phyloP scores from a whole-genome alignment of 1,140 invertebrate genomes.

The Drepana arcuata region DNA sequence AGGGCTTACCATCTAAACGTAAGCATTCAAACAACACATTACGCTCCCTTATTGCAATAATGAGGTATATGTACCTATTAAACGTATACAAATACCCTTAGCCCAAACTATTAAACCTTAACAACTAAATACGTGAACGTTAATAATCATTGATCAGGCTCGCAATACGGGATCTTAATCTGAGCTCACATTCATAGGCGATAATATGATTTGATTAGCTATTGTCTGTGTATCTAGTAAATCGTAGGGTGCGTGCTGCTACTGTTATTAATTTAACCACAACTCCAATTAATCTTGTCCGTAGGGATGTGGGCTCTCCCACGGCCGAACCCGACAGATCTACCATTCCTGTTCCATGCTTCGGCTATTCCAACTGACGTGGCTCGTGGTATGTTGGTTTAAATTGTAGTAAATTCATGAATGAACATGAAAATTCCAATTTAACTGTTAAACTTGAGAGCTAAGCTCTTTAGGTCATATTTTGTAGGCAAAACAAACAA shows the following conservation, averaged over 20 bases:
- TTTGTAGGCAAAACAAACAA: too few relatives aligned
- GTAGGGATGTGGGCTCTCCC: slow-evolving; percentile 43
- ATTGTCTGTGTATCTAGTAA: slow-evolving; percentile 6
- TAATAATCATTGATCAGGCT: neutral
- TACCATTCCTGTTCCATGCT: neutral
- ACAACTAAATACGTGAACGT: neutral
- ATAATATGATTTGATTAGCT: slow-evolving; percentile 20
- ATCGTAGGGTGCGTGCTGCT: slow-evolving; percentile 25
- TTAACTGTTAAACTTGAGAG: too few relatives aligned
- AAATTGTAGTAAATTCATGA: too few relatives aligned
- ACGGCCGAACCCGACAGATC: slow-evolving; percentile 10
- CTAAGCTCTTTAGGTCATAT: neutral
- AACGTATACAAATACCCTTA: neutral
- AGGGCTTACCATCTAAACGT: neutral
- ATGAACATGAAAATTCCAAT: too few relatives aligned
- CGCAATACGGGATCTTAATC: slow-evolving; percentile 3
- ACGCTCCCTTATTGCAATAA: too few relatives aligned
- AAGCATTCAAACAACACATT: neutral
- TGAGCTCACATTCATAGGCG: slow-evolving; percentile 7
- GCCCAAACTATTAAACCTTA: neutral
- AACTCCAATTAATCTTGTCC: slow-evolving; percentile 58
- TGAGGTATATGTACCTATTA: too few relatives aligned
- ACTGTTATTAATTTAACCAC: slow-evolving; percentile 54
- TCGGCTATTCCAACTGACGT: too few relatives aligned
- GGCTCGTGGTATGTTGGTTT: too few relatives aligned